These are phyloP conservation scores for Carterocephalus palaemon DNA, from an alignment of 2,888 invertebrate species.

Conservation along the genomic window DNA sequence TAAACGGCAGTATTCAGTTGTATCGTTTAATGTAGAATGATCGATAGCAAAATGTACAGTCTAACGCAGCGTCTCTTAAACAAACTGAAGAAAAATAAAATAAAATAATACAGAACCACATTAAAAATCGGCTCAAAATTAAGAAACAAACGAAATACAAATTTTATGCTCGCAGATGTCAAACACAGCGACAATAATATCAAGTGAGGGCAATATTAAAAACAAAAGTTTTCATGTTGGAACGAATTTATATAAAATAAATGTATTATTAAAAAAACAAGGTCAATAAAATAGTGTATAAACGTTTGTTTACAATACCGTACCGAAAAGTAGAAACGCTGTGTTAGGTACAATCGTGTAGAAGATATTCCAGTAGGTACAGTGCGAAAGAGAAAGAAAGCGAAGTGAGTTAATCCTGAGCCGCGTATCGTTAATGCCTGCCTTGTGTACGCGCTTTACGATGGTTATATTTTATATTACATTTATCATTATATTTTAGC, in stretches of 20 bases:
- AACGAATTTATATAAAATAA: slow-evolving; percentile 25
- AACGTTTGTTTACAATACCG: slow-evolving; percentile 1
- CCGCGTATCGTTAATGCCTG: slow-evolving; percentile 60
- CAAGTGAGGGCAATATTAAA: background rate
- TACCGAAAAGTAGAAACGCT: slow-evolving; percentile 7
- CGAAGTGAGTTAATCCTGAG: slow-evolving; percentile 37
- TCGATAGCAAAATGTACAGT: slow-evolving; percentile 5
- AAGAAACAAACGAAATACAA: background rate
- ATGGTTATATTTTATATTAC: slow-evolving; percentile 64
- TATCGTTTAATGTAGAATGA: background rate
- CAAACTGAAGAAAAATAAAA: background rate
- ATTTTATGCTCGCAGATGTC: background rate
- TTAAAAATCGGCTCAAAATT: too few relatives aligned
- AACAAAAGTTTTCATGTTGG: slow-evolving; percentile 14
- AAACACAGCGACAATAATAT: slow-evolving; percentile 2
- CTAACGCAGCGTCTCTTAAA: slow-evolving; percentile 15
- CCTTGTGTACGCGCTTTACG: slow-evolving; percentile 71
- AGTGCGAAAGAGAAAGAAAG: slow-evolving; percentile 25
- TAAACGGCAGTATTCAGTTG: background rate
- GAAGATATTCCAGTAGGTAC: slow-evolving; percentile 11
- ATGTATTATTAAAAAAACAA: slow-evolving; percentile 18
- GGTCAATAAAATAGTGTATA: slow-evolving; percentile 14
- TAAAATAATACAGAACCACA: too few relatives aligned
- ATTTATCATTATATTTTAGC: slow-evolving; percentile 59
- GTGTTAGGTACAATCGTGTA: slow-evolving; percentile 14